A percentile compares a stretch with the other conserved stretches of the same genome.
Evolutionary conservation across 2,113 vertebrate species (phyloP).

Genomic region (Pongo pygmaeus): DNA sequence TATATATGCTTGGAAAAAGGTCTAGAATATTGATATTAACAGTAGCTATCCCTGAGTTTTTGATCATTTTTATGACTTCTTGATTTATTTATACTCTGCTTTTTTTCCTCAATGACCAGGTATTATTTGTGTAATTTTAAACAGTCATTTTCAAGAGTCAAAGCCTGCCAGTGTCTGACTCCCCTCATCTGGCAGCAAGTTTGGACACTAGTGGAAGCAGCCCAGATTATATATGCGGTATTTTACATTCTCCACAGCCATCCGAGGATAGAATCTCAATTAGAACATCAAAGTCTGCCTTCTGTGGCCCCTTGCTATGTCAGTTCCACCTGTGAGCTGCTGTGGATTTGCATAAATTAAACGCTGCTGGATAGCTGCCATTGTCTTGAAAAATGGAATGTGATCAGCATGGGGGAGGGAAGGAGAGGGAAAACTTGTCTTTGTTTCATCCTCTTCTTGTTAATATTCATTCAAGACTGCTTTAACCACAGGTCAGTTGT

Average conservation of each 20-base stretch:
- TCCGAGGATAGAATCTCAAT: constrained; percentile 45
- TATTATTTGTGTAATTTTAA: constrained; percentile 46
- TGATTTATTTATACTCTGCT: neutral
- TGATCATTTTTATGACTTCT: neutral
- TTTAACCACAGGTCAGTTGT: constrained; percentile 23
- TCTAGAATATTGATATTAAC: neutral
- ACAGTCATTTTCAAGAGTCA: neutral
- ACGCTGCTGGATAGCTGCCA: neutral
- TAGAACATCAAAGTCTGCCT: constrained; percentile 3
- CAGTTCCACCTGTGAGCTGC: constrained; percentile 6
- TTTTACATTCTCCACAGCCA: constrained; percentile 30
- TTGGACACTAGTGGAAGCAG: constrained; percentile 8
- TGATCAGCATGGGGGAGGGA: neutral
- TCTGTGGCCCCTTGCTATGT: neutral
- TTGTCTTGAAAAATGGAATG: constrained; percentile 58
- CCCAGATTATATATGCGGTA: neutral
- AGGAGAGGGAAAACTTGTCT: constrained; percentile 23
- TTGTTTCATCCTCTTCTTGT: constrained; percentile 49
- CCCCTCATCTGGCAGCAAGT: neutral
- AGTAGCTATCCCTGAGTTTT: neutral
- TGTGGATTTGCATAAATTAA: constrained; percentile 62
- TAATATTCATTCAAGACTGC: constrained; percentile 42
- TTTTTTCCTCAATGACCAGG: neutral
- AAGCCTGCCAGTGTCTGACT: neutral
- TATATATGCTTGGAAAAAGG: neutral